A percentile compares a stretch with the other conserved stretches of the same genome.
Evolutionary conservation across 2,113 vertebrate genomes (phyloP).

Genomic region (Astatoreochromis straeleni): DNA sequence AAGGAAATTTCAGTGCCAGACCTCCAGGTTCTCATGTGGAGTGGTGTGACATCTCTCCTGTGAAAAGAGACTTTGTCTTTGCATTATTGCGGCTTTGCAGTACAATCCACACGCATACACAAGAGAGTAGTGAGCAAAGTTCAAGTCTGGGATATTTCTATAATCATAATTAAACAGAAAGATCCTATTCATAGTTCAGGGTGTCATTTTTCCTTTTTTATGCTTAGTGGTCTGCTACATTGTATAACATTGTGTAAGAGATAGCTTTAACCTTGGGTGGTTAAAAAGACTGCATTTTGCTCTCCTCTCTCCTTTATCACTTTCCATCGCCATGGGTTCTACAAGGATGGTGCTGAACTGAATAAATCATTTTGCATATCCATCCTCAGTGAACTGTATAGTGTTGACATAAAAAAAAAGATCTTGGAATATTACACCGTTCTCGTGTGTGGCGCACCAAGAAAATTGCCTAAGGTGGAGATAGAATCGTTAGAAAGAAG

Average conservation of each 20-base stretch:
- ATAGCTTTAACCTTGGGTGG: constrained; percentile 4
- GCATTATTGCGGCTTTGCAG: neutral
- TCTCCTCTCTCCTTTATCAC: neutral
- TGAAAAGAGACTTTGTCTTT: neutral
- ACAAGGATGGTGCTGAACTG: constrained; percentile 9
- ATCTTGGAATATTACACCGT: constrained; percentile 1
- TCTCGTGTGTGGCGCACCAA: constrained; percentile 3
- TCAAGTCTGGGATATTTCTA: neutral
- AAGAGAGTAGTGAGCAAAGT: neutral
- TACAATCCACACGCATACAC: neutral
- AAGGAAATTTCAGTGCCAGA: neutral
- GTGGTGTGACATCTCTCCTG: neutral
- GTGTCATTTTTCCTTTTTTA: neutral
- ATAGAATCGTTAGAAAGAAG: neutral
- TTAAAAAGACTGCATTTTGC: constrained; percentile 3
- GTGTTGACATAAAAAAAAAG: constrained; percentile 1
- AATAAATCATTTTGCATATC: constrained; percentile 39
- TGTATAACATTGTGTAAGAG: neutral
- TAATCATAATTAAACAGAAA: neutral
- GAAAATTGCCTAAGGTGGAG: neutral
- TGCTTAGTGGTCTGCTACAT: neutral
- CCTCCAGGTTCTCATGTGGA: neutral
- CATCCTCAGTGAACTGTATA: constrained; percentile 20
- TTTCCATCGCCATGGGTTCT: neutral
- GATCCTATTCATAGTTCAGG: neutral